phyloP scores from a whole-genome alignment of 2,797 vertebrate species.

The Alcedo atthis region DNA sequence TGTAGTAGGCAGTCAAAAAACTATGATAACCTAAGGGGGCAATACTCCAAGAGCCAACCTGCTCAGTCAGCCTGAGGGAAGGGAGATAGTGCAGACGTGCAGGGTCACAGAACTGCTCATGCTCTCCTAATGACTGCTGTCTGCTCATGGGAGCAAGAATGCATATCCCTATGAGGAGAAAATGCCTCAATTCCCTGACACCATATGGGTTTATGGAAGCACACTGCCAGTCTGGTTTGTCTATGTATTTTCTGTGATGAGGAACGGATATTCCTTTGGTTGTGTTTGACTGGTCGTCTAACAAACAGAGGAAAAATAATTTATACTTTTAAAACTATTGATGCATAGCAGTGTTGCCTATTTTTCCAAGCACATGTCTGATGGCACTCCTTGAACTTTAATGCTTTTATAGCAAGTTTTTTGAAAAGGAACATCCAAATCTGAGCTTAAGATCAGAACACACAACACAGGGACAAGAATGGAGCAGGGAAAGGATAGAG shows the following conservation, averaged over 20 bases:
- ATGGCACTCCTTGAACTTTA: not conserved
- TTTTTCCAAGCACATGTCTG: not conserved
- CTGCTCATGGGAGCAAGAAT: not conserved
- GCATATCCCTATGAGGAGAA: not conserved
- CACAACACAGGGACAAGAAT: not conserved
- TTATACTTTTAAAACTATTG: not conserved
- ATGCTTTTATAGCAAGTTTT: not conserved
- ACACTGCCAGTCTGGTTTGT: not conserved
- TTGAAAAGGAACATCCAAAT: not conserved
- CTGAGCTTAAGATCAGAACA: not conserved
- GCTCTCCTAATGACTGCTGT: not conserved
- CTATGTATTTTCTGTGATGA: not conserved
- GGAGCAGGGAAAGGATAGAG: not conserved
- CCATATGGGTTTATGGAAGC: not conserved
- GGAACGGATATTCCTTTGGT: not conserved
- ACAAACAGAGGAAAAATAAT: not conserved
- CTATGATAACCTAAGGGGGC: fast-evolving
- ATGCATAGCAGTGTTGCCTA: not conserved
- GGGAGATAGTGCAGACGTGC: not conserved
- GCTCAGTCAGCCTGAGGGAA: not conserved
- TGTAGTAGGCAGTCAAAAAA: not conserved
- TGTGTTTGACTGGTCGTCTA: not conserved
- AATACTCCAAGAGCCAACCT: not conserved
- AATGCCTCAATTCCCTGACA: not conserved
- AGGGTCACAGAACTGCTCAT: not conserved